A percentile compares a stretch with the other conserved stretches of the same genome.
phyloP scores from a whole-genome alignment of 1,140 invertebrate genomes.

The Rhynchophorus ferrugineus region DNA sequence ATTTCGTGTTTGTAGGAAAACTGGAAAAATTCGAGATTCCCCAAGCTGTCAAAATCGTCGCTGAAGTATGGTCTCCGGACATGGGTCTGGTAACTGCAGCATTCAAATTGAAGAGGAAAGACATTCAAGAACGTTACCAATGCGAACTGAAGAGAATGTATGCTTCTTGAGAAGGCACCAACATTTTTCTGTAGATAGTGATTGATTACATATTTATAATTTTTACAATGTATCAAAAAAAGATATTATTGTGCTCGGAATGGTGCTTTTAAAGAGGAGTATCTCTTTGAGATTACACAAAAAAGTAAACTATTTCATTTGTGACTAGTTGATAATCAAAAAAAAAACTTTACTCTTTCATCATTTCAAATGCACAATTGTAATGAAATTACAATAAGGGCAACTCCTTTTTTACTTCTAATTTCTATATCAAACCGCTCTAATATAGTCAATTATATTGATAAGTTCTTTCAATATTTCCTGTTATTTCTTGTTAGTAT shows the following conservation, averaged over 20 bases:
- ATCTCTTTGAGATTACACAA: background rate
- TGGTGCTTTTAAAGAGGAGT: background rate
- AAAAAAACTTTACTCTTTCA: too few species aligned
- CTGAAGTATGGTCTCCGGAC: slow-evolving; percentile 92
- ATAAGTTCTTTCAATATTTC: background rate
- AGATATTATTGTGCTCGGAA: background rate
- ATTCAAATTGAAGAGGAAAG: slow-evolving; percentile 93
- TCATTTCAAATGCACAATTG: too few species aligned
- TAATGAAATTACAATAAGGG: background rate
- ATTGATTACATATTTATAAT: background rate
- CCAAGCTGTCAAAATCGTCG: slow-evolving; percentile 76
- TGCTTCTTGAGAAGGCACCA: slow-evolving; percentile 60
- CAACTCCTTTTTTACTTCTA: background rate
- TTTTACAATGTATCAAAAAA: background rate
- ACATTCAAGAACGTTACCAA: slow-evolving; percentile 88
- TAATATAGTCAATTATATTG: background rate
- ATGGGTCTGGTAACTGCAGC: slow-evolving; percentile 95
- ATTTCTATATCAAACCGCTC: background rate
- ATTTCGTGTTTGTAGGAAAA: slow-evolving; percentile 51
- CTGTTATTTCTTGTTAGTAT: background rate
- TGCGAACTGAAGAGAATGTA: slow-evolving; percentile 90
- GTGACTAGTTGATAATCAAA: too few species aligned
- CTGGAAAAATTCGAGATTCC: slow-evolving; percentile 89
- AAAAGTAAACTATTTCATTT: too few species aligned
- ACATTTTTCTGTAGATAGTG: background rate